Evolutionary conservation across 1,140 invertebrate species (phyloP), one percentile per base, ranked within the genome.

Genomic region (Bradynema listronoti): DNA sequence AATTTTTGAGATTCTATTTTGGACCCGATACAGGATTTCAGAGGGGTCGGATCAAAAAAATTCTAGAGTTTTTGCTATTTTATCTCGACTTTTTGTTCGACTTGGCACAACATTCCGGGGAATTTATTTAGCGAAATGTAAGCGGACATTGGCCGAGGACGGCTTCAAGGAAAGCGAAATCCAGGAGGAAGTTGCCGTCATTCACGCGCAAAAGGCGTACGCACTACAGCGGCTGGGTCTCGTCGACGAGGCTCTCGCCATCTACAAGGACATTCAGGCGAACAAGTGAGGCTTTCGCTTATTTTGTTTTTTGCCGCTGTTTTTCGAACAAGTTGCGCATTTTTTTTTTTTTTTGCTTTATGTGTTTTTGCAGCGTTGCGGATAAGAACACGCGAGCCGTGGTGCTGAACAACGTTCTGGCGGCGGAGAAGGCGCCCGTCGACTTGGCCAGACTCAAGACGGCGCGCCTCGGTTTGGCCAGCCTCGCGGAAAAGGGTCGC

Each of bases 111-210:
- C n/a, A n/a, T n/a, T n/a, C n/a, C n/a, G n/a, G n/a, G 1, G 39
- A 16, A 24, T 36, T n/a, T 58, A 6, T 63, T 32, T 32, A 63
- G 56, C 29, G n/a, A 29, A 61, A 24, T 69, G 67, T 42, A 25
- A 32, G 22, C 32, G 54, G 32, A 34, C 43, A 19, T 36, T 72
- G 29, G 33, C 39, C 16, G 51, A 50, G 25, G 70, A 69, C 22
- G 67, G 57, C 11, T 45, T 52, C 34, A 19, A 43, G 25, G 58
- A 45, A 24, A 22, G 56, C 5, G 56, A 73, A 22, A 69, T 72
- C 29, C 27, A 67, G 14, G 64, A 73, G 39, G 67, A 69, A 51
- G 7, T 68, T 11, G 65, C 69, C n/a, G 33, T 50, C 24, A 72
- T 69, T 43, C 34, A 33, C 22, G 32, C 58, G 6, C 63, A 69